phyloP scores from a whole-genome alignment of 2,888 invertebrate genomes.

The Tineola bisselliella region DNA sequence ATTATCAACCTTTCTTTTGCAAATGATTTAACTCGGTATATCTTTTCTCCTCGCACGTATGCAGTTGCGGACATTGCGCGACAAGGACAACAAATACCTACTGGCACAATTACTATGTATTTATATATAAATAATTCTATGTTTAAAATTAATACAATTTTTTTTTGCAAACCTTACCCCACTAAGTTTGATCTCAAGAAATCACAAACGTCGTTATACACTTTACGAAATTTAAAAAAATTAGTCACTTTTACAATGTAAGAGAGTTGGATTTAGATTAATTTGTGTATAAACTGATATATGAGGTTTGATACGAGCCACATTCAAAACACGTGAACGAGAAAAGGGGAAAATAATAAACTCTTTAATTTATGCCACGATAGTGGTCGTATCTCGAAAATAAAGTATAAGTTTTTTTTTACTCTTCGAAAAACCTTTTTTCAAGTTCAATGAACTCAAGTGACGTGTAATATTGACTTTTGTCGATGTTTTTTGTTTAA shows the following conservation, averaged over 20 bases:
- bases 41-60: too few relatives aligned
- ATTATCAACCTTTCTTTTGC: too few relatives aligned
- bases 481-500: slow-evolving; percentile 26
- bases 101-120: too few relatives aligned
- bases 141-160: too few relatives aligned
- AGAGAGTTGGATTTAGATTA: background rate
- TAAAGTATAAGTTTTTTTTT: slow-evolving; percentile 53
- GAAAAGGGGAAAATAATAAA: slow-evolving; percentile 61
- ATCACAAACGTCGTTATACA: background rate
- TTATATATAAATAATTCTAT: too few relatives aligned
- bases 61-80: too few relatives aligned
- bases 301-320: slow-evolving; percentile 18
- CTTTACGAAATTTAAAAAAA: background rate
- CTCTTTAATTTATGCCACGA: slow-evolving; percentile 66
- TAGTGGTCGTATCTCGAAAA: slow-evolving; percentile 64
- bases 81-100: too few relatives aligned
- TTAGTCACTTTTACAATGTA: background rate
- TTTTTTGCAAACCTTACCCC: background rate
- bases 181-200: background rate
- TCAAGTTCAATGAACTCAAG: slow-evolving; percentile 59
- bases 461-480: slow-evolving; percentile 32
- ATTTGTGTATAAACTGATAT: background rate
- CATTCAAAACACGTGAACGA: slow-evolving; percentile 51
- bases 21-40: too few relatives aligned
- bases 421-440: slow-evolving; percentile 28